phyloP scores from a whole-genome alignment of 1,140 invertebrate species.

The Planococcus citri region DNA sequence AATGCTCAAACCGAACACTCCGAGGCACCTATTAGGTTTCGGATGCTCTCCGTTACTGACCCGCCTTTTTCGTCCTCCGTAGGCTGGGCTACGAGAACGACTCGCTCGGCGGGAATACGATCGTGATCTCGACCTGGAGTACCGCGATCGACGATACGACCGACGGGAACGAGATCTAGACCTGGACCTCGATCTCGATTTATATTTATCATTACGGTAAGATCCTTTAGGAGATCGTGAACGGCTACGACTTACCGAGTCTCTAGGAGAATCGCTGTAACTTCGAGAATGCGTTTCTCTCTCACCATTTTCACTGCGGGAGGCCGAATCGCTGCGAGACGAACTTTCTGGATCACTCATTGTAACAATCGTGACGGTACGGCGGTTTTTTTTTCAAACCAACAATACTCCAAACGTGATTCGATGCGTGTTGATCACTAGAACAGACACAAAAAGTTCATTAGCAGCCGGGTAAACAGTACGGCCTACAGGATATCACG shows the following conservation, averaged over 20 bases:
- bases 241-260: background rate
- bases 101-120: background rate
- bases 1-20: conserved; percentile 86
- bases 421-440: no score
- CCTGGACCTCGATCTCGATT: background rate
- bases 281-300: background rate
- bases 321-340: background rate
- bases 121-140: background rate
- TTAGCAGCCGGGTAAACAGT: no score
- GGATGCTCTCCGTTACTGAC: conserved; percentile 54
- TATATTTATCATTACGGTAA: background rate
- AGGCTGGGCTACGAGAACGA: background rate
- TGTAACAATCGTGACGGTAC: no score
- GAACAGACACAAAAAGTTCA: no score
- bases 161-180: background rate
- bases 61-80: background rate
- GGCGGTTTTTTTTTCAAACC: no score
- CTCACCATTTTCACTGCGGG: background rate
- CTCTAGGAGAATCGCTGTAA: background rate
- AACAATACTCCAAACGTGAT: no score
- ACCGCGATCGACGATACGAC: background rate
- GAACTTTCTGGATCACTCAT: background rate
- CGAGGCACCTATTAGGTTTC: conserved; percentile 71
- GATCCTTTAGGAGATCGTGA: background rate
- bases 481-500: no score